Conservation (phyloP, 2,797 vertebrate genomes). For the Pipistrellus kuhlii region DNA sequence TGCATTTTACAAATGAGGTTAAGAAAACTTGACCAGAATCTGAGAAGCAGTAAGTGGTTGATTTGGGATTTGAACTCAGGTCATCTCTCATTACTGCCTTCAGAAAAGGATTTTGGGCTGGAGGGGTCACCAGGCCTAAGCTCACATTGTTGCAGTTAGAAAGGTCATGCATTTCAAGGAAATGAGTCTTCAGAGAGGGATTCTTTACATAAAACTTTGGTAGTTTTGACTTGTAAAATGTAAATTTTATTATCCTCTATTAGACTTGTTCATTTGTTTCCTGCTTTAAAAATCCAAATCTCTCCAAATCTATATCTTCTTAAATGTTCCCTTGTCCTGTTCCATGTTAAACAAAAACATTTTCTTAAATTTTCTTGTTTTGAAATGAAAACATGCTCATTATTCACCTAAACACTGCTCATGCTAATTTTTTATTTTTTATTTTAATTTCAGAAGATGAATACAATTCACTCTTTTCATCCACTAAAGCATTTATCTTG, state of each 20-base stretch:
- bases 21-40: not conserved
- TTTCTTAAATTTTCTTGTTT: not conserved
- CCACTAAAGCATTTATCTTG: slow-evolving; percentile 51
- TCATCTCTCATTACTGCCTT: not conserved
- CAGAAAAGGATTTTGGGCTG: not conserved
- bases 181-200: not conserved
- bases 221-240: not conserved
- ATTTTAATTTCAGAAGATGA: not conserved
- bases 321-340: not conserved
- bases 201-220: not conserved
- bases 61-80: not conserved
- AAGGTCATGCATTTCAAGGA: not conserved
- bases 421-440: not conserved
- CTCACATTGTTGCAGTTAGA: not conserved
- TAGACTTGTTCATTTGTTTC: not conserved
- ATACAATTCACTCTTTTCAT: not conserved
- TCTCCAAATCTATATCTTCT: not conserved
- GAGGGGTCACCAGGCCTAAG: not conserved
- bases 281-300: not conserved
- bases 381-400: not conserved
- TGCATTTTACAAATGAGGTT: not conserved
- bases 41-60: not conserved
- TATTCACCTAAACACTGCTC: not conserved
- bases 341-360: not conserved
- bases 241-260: not conserved